Evolutionary conservation across 2,797 vertebrate species (phyloP), one percentile per base, ranked within the genome.

Genomic region (Manis crassicaudata): DNA sequence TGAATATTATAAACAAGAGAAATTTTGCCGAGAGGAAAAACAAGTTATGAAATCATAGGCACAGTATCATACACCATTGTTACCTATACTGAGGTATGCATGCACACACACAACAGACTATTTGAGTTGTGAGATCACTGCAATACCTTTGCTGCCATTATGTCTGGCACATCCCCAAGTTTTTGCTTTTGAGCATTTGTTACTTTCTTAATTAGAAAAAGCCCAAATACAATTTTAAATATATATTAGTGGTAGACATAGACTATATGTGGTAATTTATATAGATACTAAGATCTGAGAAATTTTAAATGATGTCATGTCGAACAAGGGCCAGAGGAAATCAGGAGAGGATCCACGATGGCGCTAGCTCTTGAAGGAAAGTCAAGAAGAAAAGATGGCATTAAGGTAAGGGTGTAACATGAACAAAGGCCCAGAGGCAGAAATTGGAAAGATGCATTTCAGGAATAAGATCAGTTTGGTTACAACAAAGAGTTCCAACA

Each of bases 171-270:
- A 76, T 72, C 50, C 70, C 37, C 90, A 95, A 96, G 65, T 91
- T 96, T 97, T 95, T 54, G 27, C 90, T 95, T 90, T 46, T 91
- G 65, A 96, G 70, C 75, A 94, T 94, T 96, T 96, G 63, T 84
- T 95, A 91, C 80, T 95, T 92, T 94, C 67, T 65, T 95, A 97
- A 92, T 96, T 94, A 96, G 93, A 92, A 94, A 95, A 94, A 95
- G 68, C 58, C n/a, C 68, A 94, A 94, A 82, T 86, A 62, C 79
- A 96, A 85, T 91, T 95, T 95, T 60, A 88, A 89, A 96, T 85
- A 94, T 87, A 63, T 32, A 32, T 63, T 32, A 46, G 46, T 63
- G 29, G 27, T 23, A 62, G 25, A 12, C 27, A 29, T 62, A 25
- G 25, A 25, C 10, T 80, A 9, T 94, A 96, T 73, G 54, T 75